These are phyloP conservation scores for Heliothis virescens DNA, from an alignment of 1,140 invertebrate species.

Conservation along the genomic window DNA sequence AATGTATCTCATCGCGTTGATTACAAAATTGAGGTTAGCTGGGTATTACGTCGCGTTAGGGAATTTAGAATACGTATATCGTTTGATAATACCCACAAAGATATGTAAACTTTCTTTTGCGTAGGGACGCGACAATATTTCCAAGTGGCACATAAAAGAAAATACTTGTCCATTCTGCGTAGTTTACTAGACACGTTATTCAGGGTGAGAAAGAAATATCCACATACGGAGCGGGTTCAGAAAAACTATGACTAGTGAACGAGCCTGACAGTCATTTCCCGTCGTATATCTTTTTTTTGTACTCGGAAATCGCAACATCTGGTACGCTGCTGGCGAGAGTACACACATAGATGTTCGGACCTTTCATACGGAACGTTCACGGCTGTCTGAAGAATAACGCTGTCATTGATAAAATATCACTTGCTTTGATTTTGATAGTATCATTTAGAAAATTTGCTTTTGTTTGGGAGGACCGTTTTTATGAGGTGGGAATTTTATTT, in stretches of 20 bases:
- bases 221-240: constrained; percentile 60
- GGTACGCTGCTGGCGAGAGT: constrained; percentile 68
- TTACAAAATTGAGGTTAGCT: constrained; percentile 50
- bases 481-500: too few relatives aligned
- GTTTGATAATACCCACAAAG: background rate
- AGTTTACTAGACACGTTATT: constrained; percentile 35
- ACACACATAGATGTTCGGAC: constrained; percentile 55
- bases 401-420: constrained; percentile 31
- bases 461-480: too few relatives aligned
- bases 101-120: constrained; percentile 23
- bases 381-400: constrained; percentile 46
- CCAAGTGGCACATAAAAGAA: constrained; percentile 11
- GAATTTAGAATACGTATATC: background rate
- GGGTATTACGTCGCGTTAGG: constrained; percentile 1
- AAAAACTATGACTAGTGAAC: constrained; percentile 76
- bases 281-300: constrained; percentile 78
- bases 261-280: constrained; percentile 79
- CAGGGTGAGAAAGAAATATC: constrained; percentile 59
- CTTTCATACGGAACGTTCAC: constrained; percentile 52
- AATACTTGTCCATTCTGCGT: constrained; percentile 31
- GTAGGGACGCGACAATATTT: background rate
- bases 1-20: constrained; percentile 41
- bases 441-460: too few relatives aligned
- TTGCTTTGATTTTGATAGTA: too few relatives aligned
- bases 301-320: constrained; percentile 80